phyloP scores from a whole-genome alignment of 1,140 invertebrate species.

The Drosophila orosa region DNA sequence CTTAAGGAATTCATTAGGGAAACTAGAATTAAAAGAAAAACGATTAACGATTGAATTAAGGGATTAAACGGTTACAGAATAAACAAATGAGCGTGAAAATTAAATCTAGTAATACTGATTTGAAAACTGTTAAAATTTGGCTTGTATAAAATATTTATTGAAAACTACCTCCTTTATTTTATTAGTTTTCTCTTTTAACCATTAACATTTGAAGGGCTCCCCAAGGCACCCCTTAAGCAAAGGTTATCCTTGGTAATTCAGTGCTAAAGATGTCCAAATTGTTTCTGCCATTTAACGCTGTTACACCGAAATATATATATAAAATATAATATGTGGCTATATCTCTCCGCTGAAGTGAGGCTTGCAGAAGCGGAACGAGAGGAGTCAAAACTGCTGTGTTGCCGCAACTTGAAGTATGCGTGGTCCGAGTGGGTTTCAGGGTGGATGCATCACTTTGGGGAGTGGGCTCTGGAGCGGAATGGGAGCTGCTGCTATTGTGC shows the following conservation, averaged over 20 bases:
- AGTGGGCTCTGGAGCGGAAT: neutral
- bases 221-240: neutral
- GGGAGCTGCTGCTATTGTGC: constrained; percentile 27
- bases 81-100: neutral
- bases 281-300: neutral
- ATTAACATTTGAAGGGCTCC: neutral
- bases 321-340: constrained; percentile 7
- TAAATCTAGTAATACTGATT: neutral
- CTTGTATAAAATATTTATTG: neutral
- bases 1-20: neutral
- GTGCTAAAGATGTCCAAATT: constrained; percentile 13
- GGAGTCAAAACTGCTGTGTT: constrained; percentile 49
- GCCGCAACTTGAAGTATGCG: constrained; percentile 76
- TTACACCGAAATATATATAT: neutral
- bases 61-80: neutral
- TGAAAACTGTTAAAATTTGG: neutral
- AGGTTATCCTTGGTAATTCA: neutral
- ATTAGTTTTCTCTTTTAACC: neutral
- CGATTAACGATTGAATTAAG: neutral
- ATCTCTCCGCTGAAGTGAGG: constrained; percentile 20
- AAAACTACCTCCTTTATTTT: too few species aligned
- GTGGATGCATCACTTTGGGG: neutral
- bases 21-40: too few species aligned
- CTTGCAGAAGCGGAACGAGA: constrained; percentile 21
- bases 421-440: constrained; percentile 34